Percentiles rank a stretch among this genome's conserved stretches.
phyloP scores from a whole-genome alignment of 2,888 invertebrate genomes.

The Corbicula japonica region DNA sequence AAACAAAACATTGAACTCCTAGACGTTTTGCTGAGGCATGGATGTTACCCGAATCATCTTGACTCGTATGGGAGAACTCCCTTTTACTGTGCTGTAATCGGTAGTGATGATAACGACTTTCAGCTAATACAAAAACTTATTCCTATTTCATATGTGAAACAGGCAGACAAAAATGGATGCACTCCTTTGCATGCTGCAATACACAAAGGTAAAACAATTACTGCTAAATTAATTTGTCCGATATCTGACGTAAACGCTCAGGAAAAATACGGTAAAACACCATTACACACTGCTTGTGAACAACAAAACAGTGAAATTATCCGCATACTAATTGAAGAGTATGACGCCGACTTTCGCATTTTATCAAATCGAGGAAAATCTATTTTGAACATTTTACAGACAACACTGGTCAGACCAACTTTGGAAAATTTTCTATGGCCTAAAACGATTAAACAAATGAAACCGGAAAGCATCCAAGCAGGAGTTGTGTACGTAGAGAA shows the following conservation, averaged over 20 bases:
- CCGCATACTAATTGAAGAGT: too few relatives aligned
- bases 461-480: too few relatives aligned
- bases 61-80: conserved; percentile 49
- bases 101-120: neutral
- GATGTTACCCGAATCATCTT: conserved; percentile 19
- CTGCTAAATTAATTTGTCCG: neutral
- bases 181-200: conserved; percentile 46
- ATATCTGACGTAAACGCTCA: neutral
- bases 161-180: conserved; percentile 35
- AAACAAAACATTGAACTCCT: conserved; percentile 36
- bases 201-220: conserved; percentile 4
- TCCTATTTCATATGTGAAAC: neutral
- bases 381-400: too few relatives aligned
- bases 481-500: too few relatives aligned
- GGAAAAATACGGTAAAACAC: conserved; percentile 7
- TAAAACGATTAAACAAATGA: too few relatives aligned
- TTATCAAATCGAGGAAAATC: too few relatives aligned
- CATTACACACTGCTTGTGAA: conserved; percentile 8
- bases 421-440: too few relatives aligned
- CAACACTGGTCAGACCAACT: too few relatives aligned
- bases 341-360: too few relatives aligned
- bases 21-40: conserved; percentile 6
- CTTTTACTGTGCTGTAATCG: conserved; percentile 27
- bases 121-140: neutral
- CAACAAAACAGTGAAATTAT: conserved; percentile 1